phyloP scores from a whole-genome alignment of 92 coral and sea anemone genomes.

The Paragorgia papillata region DNA sequence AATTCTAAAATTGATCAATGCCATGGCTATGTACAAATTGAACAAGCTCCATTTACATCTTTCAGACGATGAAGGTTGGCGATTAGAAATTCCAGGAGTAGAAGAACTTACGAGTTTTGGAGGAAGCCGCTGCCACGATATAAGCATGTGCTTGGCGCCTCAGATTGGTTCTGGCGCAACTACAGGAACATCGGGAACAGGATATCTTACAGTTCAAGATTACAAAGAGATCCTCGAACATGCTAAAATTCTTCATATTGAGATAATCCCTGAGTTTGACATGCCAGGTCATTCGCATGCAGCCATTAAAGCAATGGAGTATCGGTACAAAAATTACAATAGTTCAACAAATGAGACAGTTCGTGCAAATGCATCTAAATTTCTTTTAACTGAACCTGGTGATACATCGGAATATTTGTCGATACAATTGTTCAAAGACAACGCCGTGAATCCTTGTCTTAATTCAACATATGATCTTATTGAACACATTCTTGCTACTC shows the following conservation, averaged over 20 bases:
- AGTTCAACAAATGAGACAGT: slow-evolving; percentile 44
- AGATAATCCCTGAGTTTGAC: slow-evolving; percentile 96
- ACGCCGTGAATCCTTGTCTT: slow-evolving; percentile 94
- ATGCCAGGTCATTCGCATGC: slow-evolving; percentile 99
- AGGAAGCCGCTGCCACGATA: slow-evolving; percentile 80
- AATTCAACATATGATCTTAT: slow-evolving; percentile 90
- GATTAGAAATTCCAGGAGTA: slow-evolving; percentile 88
- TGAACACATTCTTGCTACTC: slow-evolving; percentile 73
- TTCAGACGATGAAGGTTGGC: slow-evolving; percentile 97
- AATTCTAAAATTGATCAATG: slow-evolving; percentile 74
- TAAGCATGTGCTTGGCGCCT: slow-evolving; percentile 72
- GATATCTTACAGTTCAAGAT: slow-evolving; percentile 81
- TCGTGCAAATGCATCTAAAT: slow-evolving; percentile 73
- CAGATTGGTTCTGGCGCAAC: slow-evolving; percentile 97
- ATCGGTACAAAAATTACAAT: slow-evolving; percentile 55
- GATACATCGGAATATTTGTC: slow-evolving; percentile 90
- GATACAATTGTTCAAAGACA: slow-evolving; percentile 89
- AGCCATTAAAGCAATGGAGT: slow-evolving; percentile 91
- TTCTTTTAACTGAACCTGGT: slow-evolving; percentile 73
- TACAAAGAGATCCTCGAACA: slow-evolving; percentile 81
- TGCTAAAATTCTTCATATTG: slow-evolving; percentile 80
- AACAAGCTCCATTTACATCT: slow-evolving; percentile 91
- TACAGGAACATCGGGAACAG: slow-evolving; percentile 84
- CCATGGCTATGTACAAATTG: slow-evolving; percentile 91
- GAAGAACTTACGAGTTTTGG: slow-evolving; percentile 73